A percentile compares a stretch with the other conserved stretches of the same genome.
Conservation (phyloP, 2,888 invertebrate genomes). For the Xanthorhoe designata region DNA sequence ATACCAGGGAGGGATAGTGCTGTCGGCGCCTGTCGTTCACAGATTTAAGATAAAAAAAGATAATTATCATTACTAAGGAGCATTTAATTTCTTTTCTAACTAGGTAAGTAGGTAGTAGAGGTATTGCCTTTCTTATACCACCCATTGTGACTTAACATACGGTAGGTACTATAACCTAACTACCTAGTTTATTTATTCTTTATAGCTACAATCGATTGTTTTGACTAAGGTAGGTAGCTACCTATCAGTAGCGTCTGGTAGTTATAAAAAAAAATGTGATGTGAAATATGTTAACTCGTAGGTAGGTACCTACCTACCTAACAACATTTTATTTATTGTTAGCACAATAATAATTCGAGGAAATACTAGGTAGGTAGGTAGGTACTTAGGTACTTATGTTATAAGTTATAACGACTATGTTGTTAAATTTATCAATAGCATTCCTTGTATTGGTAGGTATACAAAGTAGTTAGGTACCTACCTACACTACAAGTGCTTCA, state of each 20-base stretch:
- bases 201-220: conserved; percentile 18
- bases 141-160: conserved; percentile 14
- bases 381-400: too few species aligned
- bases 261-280: neutral
- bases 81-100: conserved; percentile 7
- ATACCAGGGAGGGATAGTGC: conserved; percentile 46
- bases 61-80: conserved; percentile 1
- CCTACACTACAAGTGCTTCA: neutral
- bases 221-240: conserved; percentile 13
- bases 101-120: too few species aligned
- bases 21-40: conserved; percentile 32
- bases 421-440: conserved; percentile 10
- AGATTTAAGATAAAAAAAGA: conserved; percentile 16
- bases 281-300: too few species aligned
- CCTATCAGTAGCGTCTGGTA: neutral
- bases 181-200: neutral
- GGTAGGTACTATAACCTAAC: too few species aligned
- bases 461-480: neutral
- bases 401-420: too few species aligned
- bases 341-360: conserved; percentile 18
- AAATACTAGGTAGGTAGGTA: too few species aligned
- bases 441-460: conserved; percentile 5
- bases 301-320: too few species aligned
- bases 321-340: neutral
- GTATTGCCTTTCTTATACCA: conserved; percentile 11